Percentiles rank a stretch among this genome's conserved stretches.
These are phyloP conservation scores for Brachypterus glaber DNA, from an alignment of 2,888 invertebrate species.

Conservation along the genomic window DNA sequence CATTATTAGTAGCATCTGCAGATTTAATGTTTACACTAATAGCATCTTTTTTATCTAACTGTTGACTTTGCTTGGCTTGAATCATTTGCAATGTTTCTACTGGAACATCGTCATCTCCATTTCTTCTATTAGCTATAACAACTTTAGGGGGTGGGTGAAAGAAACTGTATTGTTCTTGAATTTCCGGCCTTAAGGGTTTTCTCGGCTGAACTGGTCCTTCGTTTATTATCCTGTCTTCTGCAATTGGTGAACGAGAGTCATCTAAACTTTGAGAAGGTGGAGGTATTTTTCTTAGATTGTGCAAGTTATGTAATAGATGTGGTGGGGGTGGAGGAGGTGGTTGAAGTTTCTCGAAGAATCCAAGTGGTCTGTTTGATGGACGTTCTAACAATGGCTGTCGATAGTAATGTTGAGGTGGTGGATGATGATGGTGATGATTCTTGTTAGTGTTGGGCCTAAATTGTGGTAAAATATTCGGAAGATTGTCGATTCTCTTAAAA, in stretches of 20 bases:
- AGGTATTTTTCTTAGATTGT: conserved; percentile 45
- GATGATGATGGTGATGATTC: conserved; percentile 19
- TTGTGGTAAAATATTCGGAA: conserved; percentile 63
- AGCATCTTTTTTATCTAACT: conserved; percentile 34
- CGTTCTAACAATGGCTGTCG: conserved; percentile 39
- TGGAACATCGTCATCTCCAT: conserved; percentile 41
- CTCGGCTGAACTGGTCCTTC: conserved; percentile 17
- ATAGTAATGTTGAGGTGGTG: conserved; percentile 23
- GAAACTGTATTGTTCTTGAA: conserved; percentile 30
- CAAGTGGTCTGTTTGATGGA: conserved; percentile 39
- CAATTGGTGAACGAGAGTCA: conserved; percentile 17
- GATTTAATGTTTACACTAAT: too few relatives aligned
- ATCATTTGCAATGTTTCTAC: conserved; percentile 63
- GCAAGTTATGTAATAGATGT: conserved; percentile 36
- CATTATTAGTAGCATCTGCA: conserved; percentile 24
- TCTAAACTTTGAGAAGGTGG: conserved; percentile 25
- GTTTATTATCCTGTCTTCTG: conserved; percentile 30
- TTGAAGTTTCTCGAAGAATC: conserved; percentile 39
- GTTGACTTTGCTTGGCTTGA: conserved; percentile 46
- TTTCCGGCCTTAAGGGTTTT: conserved; percentile 14
- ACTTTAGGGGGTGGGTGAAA: conserved; percentile 40
- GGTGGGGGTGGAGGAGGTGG: conserved; percentile 38
- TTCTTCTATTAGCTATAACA: conserved; percentile 40
- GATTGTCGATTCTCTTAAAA: conserved; percentile 37
- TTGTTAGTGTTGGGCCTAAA: conserved; percentile 59